Conservation (phyloP, 2,113 vertebrate species). For the Naja naja region DNA sequence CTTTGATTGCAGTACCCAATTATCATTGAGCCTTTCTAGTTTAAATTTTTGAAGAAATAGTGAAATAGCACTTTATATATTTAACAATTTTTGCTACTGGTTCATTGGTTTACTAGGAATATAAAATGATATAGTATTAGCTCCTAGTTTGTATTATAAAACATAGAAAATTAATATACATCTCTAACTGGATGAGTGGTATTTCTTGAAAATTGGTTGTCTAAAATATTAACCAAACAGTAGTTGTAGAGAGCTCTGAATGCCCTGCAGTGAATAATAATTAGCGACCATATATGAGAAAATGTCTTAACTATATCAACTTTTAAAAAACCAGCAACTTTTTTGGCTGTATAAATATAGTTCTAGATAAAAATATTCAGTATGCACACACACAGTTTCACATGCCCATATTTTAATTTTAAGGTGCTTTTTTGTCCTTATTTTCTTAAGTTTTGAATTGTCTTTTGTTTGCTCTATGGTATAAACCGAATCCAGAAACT, state of each 20-base stretch:
- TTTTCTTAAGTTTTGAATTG: neutral
- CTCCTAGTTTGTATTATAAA: neutral
- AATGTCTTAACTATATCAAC: neutral
- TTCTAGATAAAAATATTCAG: neutral
- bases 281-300: neutral
- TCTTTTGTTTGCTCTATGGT: neutral
- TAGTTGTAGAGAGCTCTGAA: neutral
- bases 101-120: neutral
- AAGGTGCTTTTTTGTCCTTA: neutral
- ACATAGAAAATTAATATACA: neutral
- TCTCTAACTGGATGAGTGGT: neutral
- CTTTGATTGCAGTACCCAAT: neutral
- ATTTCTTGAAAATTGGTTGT: neutral
- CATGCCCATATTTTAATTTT: neutral
- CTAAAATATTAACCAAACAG: neutral
- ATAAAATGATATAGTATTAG: neutral
- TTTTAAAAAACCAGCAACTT: neutral
- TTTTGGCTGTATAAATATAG: neutral
- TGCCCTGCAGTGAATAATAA: neutral
- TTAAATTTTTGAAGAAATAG: neutral
- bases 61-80: neutral
- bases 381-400: neutral
- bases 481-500: neutral
- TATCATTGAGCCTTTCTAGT: neutral
- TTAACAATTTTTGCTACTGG: neutral